Base-by-base conservation (phyloP, 2,113 vertebrate genomes). In the Ophiodon elongatus region DNA sequence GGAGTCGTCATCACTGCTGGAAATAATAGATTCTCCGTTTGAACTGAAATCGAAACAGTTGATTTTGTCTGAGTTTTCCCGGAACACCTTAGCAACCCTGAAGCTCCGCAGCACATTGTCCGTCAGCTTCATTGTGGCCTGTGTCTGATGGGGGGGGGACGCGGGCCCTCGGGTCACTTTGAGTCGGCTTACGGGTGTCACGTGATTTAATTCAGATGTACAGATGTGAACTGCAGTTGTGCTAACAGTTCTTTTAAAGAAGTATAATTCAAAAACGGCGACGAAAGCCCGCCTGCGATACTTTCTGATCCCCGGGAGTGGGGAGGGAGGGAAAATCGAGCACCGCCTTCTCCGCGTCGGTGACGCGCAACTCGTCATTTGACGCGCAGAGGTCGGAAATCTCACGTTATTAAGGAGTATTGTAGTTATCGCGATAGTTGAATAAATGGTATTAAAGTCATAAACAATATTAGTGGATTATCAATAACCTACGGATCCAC, bases 31-130 rank as follows among this genome's bases (percentile, higher is more conserved):
- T 94, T 99, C 98, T 74, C 98, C 98, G 54, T 98, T 99, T 9
- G 98, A 98, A 71, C 98, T 99, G 94, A 99, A 99, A 72, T 99
- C 98, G 80, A 99, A 99, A 90, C 98, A 99, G 89, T 99, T 99
- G 62, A 99, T 99, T 93, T 99, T 99, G 93, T 99, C 98, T 13
- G 97, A 97, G 90, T 99, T 99, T 89, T 99, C 98, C 27, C 98
- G 97, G 85, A 99, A 99, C 73, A 99, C 98, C 95, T 99, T 99
- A 52, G 98, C 98, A 79, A 99, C 97, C 90, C 98, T 97, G 94
- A 99, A 99, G 94, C 98, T 99, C 95, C 98, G 96, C 93, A 99
- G 95, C 96, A 99, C 98, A 96, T 97, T 98, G 95, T 99, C 98
- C 89, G 97, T 99, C 86, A 99, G 97, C 97, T 99, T 99, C 98